Percentiles rank a stretch among this genome's conserved stretches.
phyloP scores from a whole-genome alignment of 2,113 vertebrate genomes.

The Ictalurus punctatus region DNA sequence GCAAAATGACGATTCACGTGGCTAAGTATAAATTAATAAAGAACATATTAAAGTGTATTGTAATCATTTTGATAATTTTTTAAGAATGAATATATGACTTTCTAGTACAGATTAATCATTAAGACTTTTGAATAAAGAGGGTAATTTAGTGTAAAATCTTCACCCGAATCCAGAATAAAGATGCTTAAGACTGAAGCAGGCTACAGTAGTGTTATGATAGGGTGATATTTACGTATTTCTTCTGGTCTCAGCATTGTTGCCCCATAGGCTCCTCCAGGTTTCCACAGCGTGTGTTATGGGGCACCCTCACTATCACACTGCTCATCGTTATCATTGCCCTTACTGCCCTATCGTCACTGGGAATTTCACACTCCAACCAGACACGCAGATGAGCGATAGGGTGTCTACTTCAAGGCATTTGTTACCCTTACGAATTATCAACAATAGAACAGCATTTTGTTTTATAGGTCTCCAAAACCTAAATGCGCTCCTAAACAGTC shows the following conservation, averaged over 20 bases:
- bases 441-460: not conserved
- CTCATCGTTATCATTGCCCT: slow-evolving; percentile 61
- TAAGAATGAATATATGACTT: not conserved
- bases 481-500: slow-evolving; percentile 54
- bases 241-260: slow-evolving; percentile 63
- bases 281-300: slow-evolving; percentile 77
- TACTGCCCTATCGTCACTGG: slow-evolving; percentile 67
- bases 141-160: not conserved
- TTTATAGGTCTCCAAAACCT: not conserved
- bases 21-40: not conserved
- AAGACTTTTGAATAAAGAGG: not conserved
- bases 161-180: not conserved
- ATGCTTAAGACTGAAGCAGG: not conserved
- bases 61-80: not conserved
- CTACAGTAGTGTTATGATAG: not conserved
- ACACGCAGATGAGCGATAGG: slow-evolving; percentile 60
- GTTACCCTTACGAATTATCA: not conserved
- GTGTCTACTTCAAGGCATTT: not conserved
- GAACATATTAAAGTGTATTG: not conserved
- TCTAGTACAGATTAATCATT: not conserved
- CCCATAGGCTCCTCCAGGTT: slow-evolving; percentile 53
- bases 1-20: not conserved
- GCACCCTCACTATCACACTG: slow-evolving; percentile 67
- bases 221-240: slow-evolving; percentile 4
- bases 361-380: slow-evolving; percentile 68